These are phyloP conservation scores for Lethrus apterus DNA, from an alignment of 1,140 invertebrate species.

Conservation along the genomic window DNA sequence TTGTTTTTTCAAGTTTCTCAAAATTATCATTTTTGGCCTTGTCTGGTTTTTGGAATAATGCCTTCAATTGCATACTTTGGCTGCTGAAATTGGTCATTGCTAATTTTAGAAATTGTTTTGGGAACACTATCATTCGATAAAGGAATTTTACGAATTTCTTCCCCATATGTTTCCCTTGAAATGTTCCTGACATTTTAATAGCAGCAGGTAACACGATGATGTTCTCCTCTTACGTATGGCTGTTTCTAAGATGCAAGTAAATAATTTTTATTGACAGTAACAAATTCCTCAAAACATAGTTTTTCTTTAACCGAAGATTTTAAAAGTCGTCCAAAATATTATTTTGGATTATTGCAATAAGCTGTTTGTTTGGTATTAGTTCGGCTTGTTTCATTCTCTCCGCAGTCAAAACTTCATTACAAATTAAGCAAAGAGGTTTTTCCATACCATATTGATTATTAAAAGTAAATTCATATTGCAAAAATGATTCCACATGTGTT, in stretches of 20 bases:
- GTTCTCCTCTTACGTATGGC: constrained; percentile 6
- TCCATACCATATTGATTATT: constrained; percentile 11
- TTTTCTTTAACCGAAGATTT: constrained; percentile 6
- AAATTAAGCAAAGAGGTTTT: constrained; percentile 14
- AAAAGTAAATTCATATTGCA: constrained; percentile 13
- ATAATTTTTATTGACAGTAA: too few relatives aligned
- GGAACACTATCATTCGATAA: constrained; percentile 19
- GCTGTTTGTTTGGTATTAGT: constrained; percentile 13
- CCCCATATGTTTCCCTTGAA: too few relatives aligned
- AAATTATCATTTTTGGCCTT: too few relatives aligned
- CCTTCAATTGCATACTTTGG: constrained; percentile 8
- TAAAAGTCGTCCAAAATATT: too few relatives aligned
- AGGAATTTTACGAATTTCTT: constrained; percentile 22
- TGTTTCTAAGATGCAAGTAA: constrained; percentile 9
- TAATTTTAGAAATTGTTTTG: constrained; percentile 19
- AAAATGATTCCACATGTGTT: constrained; percentile 15
- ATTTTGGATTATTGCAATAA: constrained; percentile 10
- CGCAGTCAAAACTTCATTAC: constrained; percentile 6
- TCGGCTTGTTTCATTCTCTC: constrained; percentile 13
- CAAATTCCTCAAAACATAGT: constrained; percentile 1
- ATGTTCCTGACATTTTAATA: too few relatives aligned
- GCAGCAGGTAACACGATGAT: too few relatives aligned
- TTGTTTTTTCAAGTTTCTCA: too few relatives aligned
- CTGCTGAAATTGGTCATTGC: constrained; percentile 15
- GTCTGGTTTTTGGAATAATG: too few relatives aligned